Evolutionary conservation across 2,797 vertebrate species (phyloP).

Genomic region (Gymnocypris eckloni): DNA sequence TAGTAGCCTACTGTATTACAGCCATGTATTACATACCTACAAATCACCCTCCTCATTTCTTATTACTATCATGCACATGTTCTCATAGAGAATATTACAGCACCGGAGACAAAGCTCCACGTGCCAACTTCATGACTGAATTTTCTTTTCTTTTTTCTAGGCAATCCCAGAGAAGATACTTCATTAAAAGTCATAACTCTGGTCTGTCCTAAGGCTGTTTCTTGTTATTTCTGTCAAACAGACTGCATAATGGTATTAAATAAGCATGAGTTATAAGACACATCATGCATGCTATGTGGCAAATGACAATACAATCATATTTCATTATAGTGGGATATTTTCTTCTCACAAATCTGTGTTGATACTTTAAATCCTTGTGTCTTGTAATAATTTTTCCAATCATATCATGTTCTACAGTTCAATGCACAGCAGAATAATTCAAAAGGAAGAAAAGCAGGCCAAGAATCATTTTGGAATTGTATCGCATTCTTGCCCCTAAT

Average conservation of each 20-base stretch:
- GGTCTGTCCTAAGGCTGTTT: slow-evolving; percentile 6
- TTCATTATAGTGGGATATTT: not conserved
- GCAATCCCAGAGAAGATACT: not conserved
- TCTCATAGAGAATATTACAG: slow-evolving; percentile 3
- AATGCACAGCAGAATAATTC: not conserved
- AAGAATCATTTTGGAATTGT: not conserved
- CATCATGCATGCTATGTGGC: not conserved
- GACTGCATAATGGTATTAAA: slow-evolving; percentile 2
- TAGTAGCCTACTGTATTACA: slow-evolving; percentile 16
- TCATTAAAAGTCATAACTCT: slow-evolving; percentile 7
- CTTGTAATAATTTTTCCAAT: not conserved
- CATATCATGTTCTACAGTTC: not conserved
- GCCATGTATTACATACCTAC: not conserved
- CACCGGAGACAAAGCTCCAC: not conserved
- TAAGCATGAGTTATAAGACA: not conserved
- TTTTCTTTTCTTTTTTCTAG: not conserved
- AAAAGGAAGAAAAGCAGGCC: not conserved
- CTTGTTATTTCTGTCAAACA: slow-evolving; percentile 7
- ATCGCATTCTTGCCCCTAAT: not conserved
- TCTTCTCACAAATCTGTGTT: not conserved
- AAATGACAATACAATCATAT: not conserved
- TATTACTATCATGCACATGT: not conserved
- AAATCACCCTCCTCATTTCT: slow-evolving; percentile 6
- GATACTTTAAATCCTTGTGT: not conserved
- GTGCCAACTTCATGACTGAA: not conserved